Base-by-base conservation (phyloP, 1,140 invertebrate genomes). In the Rhopalosiphum maidis region DNA sequence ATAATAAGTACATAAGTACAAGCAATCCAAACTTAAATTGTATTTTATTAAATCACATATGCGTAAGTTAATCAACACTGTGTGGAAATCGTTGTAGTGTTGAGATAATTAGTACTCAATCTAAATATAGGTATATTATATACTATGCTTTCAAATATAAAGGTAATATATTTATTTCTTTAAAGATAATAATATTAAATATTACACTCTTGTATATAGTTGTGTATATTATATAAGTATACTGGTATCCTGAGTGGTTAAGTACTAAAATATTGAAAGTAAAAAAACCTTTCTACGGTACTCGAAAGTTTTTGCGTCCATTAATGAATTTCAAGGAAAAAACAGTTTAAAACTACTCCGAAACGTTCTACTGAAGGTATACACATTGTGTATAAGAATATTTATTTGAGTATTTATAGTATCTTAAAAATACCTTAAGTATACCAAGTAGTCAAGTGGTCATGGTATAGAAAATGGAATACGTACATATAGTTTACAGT, bases 221-320 rank as follows among this genome's bases (percentile, higher is more conserved):
- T 77, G 60, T 77, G 23, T 51, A 51, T 46, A 87, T 87, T n/a
- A 21, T 86, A 86, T 30, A 87, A 30, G 87, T 88, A 88, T 35
- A 21, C 46, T 48, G 21, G 86, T 51, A 88, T 48, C 30, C 86
- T 48, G 43, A 88, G 46, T 51, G 46, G 46, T 88, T 51, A 88
- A 54, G 46, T 48, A 88, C 46, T 88, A 51, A 51, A 88, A 54
- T 88, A 88, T 88, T 88, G 46, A 54, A 21, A 88, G n/a, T 48
- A 88, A 51, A 87, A 87, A 88, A 88, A 37, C 87, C 18, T 88
- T 51, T 54, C 21, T 54, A 88, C 46, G 46, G 51, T n/a, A 88
- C 87, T 88, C n/a, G 30, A 35, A 88, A 88, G 87, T 88, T 88
- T 88, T 51, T 87, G 46, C 87, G n/a, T 35, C 87, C 87, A 88